These are phyloP conservation scores for Fabriciana adippe DNA, from an alignment of 2,888 invertebrate species.

Conservation along the genomic window DNA sequence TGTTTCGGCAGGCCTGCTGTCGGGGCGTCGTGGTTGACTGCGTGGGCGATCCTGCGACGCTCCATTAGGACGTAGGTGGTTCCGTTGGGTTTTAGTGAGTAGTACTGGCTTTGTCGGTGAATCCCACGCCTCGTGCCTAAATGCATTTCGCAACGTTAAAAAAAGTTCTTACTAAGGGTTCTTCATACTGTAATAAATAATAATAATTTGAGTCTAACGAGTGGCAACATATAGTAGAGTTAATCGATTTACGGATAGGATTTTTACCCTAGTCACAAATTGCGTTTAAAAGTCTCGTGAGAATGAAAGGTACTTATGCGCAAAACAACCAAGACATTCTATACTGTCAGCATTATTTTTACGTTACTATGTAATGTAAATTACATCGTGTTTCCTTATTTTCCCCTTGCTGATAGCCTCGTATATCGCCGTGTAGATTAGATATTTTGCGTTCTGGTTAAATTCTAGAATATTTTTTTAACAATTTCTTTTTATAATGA, in stretches of 20 bases:
- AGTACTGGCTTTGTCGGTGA: no score
- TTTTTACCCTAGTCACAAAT: neutral
- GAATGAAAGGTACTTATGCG: conserved; percentile 16
- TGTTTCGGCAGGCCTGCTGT: no score
- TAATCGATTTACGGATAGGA: neutral
- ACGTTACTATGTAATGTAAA: conserved; percentile 33
- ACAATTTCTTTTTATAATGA: conserved; percentile 4
- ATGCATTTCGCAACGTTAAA: no score
- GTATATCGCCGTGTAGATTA: conserved; percentile 16
- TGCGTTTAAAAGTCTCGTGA: conserved; percentile 7
- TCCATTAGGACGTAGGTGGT: no score
- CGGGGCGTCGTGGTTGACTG: no score
- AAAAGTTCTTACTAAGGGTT: no score
- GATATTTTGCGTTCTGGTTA: conserved; percentile 15
- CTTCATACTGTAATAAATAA: no score
- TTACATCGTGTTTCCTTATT: conserved; percentile 29
- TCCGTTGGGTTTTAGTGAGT: no score
- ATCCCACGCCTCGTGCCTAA: no score
- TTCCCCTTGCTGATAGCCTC: conserved; percentile 21
- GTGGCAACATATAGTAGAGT: neutral
- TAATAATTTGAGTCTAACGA: no score
- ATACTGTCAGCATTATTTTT: conserved; percentile 31
- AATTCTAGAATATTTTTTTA: conserved; percentile 10
- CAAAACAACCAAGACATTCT: conserved; percentile 7
- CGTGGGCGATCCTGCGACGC: no score